Conservation (phyloP, 1,140 invertebrate species). For the Stenopsyche tienmushanensis region DNA sequence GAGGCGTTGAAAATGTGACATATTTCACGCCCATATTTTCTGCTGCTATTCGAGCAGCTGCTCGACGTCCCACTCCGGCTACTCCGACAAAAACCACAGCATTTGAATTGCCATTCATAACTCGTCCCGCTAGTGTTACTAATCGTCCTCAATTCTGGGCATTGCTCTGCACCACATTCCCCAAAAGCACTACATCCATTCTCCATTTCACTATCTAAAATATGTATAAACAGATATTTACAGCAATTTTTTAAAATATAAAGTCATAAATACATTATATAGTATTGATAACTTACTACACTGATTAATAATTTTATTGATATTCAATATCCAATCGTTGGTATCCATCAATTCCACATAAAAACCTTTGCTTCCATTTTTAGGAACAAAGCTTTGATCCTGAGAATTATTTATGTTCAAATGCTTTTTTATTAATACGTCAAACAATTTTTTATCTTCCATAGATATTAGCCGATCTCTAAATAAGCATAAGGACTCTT, state of each 20-base stretch:
- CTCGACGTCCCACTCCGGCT: conserved; percentile 46
- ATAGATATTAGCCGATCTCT: conserved; percentile 70
- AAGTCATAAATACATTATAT: no score
- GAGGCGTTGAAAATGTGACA: conserved; percentile 35
- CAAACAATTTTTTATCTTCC: conserved; percentile 69
- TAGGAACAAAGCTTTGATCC: conserved; percentile 44
- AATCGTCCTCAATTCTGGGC: conserved; percentile 44
- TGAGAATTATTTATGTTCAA: conserved; percentile 43
- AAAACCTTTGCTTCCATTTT: conserved; percentile 45
- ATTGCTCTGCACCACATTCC: conserved; percentile 47
- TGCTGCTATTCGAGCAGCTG: conserved; percentile 44
- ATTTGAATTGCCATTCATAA: conserved; percentile 42
- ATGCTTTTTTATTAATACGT: conserved; percentile 55
- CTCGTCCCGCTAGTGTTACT: conserved; percentile 44
- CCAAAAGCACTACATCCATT: conserved; percentile 47
- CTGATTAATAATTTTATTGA: conserved; percentile 67
- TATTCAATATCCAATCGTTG: conserved; percentile 61
- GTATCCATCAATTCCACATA: conserved; percentile 47
- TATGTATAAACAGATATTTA: conserved; percentile 15
- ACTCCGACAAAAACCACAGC: conserved; percentile 44
- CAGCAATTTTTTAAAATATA: background rate
- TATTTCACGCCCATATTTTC: conserved; percentile 43
- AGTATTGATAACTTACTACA: conserved; percentile 67
- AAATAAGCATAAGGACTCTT: conserved; percentile 79
- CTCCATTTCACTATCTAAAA: conserved; percentile 46